phyloP scores from a whole-genome alignment of 2,113 vertebrate genomes.

The Elgaria multicarinata region DNA sequence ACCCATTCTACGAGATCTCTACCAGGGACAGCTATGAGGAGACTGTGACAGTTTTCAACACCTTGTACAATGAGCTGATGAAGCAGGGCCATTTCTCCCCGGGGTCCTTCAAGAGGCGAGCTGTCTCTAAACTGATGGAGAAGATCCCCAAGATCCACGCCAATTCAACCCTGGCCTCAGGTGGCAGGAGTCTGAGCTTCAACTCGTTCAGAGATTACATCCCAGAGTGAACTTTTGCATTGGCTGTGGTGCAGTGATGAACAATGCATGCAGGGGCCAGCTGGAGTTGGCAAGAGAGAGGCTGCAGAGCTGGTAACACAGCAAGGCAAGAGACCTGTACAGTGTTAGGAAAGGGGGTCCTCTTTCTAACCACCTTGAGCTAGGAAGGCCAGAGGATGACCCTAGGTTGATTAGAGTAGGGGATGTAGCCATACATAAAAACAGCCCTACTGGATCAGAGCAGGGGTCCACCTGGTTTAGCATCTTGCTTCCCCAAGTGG shows the following conservation, averaged over 20 bases:
- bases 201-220: conserved; percentile 79
- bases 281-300: neutral
- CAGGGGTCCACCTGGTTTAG: neutral
- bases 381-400: neutral
- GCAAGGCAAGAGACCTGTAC: neutral
- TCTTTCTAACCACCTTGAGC: neutral
- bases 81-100: conserved; percentile 76
- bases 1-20: conserved; percentile 79
- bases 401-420: neutral
- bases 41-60: conserved; percentile 73
- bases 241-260: neutral
- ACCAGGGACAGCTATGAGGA: conserved; percentile 82
- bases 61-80: conserved; percentile 74
- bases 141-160: conserved; percentile 81
- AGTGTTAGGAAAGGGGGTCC: neutral
- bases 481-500: neutral
- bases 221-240: conserved; percentile 59
- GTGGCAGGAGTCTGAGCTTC: conserved; percentile 75
- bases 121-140: conserved; percentile 81
- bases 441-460: neutral
- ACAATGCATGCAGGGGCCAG: neutral
- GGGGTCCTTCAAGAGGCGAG: conserved; percentile 74
- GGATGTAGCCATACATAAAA: neutral
- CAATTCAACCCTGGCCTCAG: conserved; percentile 65
- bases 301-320: neutral